These are phyloP conservation scores for Montipora capricornis DNA, from an alignment of 64 coral and sea anemone species.

Conservation along the genomic window DNA sequence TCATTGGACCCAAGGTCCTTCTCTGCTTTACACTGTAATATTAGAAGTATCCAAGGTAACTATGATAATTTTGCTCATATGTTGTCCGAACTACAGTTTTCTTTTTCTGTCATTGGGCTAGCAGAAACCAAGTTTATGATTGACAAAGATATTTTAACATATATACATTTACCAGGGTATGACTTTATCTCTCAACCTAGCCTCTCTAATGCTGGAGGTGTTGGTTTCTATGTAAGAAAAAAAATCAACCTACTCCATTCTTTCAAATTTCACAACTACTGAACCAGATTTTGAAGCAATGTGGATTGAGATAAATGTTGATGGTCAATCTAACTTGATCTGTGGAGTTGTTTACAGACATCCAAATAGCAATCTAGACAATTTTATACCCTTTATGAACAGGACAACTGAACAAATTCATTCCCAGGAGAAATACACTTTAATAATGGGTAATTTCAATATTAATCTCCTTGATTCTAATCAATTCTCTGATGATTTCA, in stretches of 20 bases:
- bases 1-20: not conserved
- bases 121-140: slow-evolving; percentile 70
- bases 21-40: slow-evolving; percentile 71
- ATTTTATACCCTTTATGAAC: not conserved
- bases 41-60: slow-evolving; percentile 60
- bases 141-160: not conserved
- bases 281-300: slow-evolving; percentile 37
- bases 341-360: slow-evolving; percentile 63
- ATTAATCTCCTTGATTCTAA: slow-evolving; percentile 34
- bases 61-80: slow-evolving; percentile 34
- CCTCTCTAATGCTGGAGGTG: slow-evolving; percentile 41
- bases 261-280: not conserved
- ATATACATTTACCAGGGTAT: slow-evolving; percentile 22
- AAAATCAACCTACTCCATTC: slow-evolving; percentile 6
- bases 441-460: slow-evolving; percentile 53
- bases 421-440: slow-evolving; percentile 9
- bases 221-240: slow-evolving; percentile 34
- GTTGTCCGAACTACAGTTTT: slow-evolving; percentile 51
- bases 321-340: not conserved
- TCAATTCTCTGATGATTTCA: slow-evolving; percentile 3
- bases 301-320: slow-evolving; percentile 51
- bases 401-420: slow-evolving; percentile 7
- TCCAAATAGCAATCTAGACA: slow-evolving; percentile 23
- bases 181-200: slow-evolving; percentile 51
- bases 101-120: slow-evolving; percentile 64